A percentile compares a stretch with the other conserved stretches of the same genome.
Conservation (phyloP, 2,888 invertebrate genomes). For the Vanessa cardui region DNA sequence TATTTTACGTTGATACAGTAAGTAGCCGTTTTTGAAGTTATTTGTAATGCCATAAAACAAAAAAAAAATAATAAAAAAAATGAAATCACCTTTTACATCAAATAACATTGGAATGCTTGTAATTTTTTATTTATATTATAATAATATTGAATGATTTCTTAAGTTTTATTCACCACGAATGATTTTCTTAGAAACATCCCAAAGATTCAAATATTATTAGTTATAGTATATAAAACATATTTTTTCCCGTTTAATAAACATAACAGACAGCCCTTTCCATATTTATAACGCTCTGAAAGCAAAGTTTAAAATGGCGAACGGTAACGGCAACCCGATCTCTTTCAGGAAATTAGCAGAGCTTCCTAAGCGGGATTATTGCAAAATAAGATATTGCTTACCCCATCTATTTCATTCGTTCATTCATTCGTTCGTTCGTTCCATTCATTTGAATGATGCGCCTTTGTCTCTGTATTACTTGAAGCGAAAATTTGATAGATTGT, state of each 20-base stretch:
- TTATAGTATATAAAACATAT: too few species aligned
- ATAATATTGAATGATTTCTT: too few species aligned
- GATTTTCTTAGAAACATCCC: too few species aligned
- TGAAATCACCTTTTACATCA: too few species aligned
- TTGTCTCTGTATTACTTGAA: conserved; percentile 57
- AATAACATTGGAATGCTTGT: too few species aligned
- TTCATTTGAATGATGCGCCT: conserved; percentile 60
- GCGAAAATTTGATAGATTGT: conserved; percentile 41
- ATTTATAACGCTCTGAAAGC: conserved; percentile 53
- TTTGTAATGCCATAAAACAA: too few species aligned
- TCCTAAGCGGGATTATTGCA: conserved; percentile 75
- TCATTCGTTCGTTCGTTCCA: conserved; percentile 53
- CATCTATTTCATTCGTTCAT: conserved; percentile 61
- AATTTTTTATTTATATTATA: too few species aligned
- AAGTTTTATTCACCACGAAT: too few species aligned
- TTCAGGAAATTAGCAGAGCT: conserved; percentile 80
- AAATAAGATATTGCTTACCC: conserved; percentile 81
- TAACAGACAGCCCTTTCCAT: conserved; percentile 21
- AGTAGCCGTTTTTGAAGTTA: too few species aligned
- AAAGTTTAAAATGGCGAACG: conserved; percentile 64
- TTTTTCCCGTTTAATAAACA: not conserved
- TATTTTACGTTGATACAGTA: too few species aligned
- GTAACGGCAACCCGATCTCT: conserved; percentile 67
- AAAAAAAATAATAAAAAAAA: too few species aligned
- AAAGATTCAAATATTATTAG: too few species aligned